Percentiles rank a stretch among this genome's conserved stretches.
Evolutionary conservation across 1,140 invertebrate genomes (phyloP).

Genomic region (Lepidostoma basale): DNA sequence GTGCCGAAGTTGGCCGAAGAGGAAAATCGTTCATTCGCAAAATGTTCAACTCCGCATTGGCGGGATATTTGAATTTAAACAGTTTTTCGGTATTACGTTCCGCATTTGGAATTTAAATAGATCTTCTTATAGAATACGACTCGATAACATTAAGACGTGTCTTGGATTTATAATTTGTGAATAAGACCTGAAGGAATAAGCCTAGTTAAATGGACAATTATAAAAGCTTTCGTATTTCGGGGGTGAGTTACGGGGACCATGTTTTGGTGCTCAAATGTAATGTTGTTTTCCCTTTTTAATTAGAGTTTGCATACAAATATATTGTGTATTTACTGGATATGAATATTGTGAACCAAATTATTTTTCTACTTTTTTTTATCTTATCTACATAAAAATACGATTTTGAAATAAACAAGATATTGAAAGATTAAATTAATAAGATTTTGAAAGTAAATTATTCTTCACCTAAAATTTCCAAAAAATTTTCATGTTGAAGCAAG

Average conservation of each 20-base stretch:
- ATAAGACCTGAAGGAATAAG: constrained; percentile 9
- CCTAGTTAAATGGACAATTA: constrained; percentile 17
- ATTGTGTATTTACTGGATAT: too few species aligned
- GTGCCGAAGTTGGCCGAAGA: constrained; percentile 20
- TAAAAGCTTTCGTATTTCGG: not conserved
- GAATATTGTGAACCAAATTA: too few species aligned
- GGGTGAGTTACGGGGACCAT: not conserved
- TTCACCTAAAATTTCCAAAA: too few species aligned
- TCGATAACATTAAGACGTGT: constrained; percentile 20
- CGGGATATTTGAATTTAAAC: constrained; percentile 24
- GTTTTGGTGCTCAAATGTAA: not conserved
- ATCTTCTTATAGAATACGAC: constrained; percentile 27
- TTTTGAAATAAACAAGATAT: too few species aligned
- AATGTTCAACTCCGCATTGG: constrained; percentile 17
- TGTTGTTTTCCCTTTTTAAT: too few species aligned
- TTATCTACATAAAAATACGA: too few species aligned
- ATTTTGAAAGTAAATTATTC: too few species aligned
- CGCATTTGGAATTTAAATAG: constrained; percentile 19
- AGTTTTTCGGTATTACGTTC: constrained; percentile 25
- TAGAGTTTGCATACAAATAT: too few species aligned
- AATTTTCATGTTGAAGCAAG: too few species aligned
- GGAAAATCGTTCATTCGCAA: constrained; percentile 24
- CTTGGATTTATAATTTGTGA: constrained; percentile 3
- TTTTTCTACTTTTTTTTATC: too few species aligned
- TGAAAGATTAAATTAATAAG: too few species aligned